phyloP scores from a whole-genome alignment of 1,140 invertebrate species.

The Rhyzopertha dominica region DNA sequence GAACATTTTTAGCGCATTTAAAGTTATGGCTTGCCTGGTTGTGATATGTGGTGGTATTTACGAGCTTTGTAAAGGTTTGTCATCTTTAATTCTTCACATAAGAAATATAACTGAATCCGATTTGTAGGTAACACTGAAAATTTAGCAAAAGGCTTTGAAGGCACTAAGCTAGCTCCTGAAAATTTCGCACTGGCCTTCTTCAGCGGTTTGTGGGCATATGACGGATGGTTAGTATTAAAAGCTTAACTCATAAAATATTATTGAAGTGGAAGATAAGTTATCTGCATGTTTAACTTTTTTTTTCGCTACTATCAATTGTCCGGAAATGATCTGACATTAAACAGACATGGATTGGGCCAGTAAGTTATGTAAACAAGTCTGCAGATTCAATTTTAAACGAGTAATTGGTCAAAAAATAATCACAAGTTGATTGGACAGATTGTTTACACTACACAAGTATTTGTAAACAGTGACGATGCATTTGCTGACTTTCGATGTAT shows the following conservation, averaged over 20 bases:
- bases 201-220: constrained; percentile 91
- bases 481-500: too few species aligned
- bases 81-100: constrained; percentile 1
- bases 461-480: too few species aligned
- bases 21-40: constrained; percentile 76
- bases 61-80: constrained; percentile 62
- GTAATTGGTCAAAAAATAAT: too few species aligned
- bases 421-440: too few species aligned
- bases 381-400: too few species aligned
- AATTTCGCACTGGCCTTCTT: constrained; percentile 87
- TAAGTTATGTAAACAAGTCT: constrained; percentile 9
- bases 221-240: constrained; percentile 75
- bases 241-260: too few species aligned
- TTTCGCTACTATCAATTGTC: too few species aligned
- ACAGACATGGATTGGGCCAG: too few species aligned
- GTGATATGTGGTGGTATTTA: constrained; percentile 79
- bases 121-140: constrained; percentile 59
- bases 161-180: constrained; percentile 64
- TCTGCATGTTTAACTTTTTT: too few species aligned
- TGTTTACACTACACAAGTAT: too few species aligned
- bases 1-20: constrained; percentile 82
- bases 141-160: constrained; percentile 69
- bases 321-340: too few species aligned
- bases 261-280: too few species aligned
- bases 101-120: constrained; percentile 7